Evolutionary conservation across 1,140 invertebrate genomes (phyloP), one percentile per base, ranked within the genome.

Genomic region (Nautilus pompilius): DNA sequence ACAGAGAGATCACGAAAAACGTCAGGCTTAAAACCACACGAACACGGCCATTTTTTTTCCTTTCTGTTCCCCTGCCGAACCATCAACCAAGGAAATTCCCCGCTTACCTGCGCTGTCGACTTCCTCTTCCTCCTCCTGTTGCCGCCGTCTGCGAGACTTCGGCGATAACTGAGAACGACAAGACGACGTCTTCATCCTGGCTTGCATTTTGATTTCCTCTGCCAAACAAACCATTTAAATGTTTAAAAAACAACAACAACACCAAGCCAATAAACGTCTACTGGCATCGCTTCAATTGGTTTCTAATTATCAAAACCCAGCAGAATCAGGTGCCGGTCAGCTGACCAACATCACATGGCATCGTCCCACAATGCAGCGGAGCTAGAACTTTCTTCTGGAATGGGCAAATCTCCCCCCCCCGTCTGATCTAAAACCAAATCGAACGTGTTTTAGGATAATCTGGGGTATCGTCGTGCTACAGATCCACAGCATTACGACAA

Each of bases 121-220:
- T 17, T 56, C 58, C 5, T 62, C 54, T 36, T 69, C 73, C 0
- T 73, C 72, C 5, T 55, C 36, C 24, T 58, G 46, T 57, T 74
- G 69, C 24, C 24, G n/a, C 49, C 66, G 61, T 57, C 74, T 74
- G 56, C 66, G 66, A 41, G 46, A 51, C 60, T 77, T 74, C 2
- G 71, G 72, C 5, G 73, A 73, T 17, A 65, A 60, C 26, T 66
- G 63, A 32, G 62, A 41, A 48, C 73, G 73, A 29, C 55, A 68
- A 17, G 64, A 56, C 3, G 66, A 53, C n/a, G 66, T 66, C 29
- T 73, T 65, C 6, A 73, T 62, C 22, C 71, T 72, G 20, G 75
- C 66, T 24, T 74, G 67, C 26, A 65, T 77, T 28, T 70, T 69
- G 22, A 77, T 77, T 57, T 71, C 71, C 59, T 74, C 75, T 77